Evolutionary conservation across 2,888 invertebrate genomes (phyloP).

Genomic region (Philhelius pedissequus): DNA sequence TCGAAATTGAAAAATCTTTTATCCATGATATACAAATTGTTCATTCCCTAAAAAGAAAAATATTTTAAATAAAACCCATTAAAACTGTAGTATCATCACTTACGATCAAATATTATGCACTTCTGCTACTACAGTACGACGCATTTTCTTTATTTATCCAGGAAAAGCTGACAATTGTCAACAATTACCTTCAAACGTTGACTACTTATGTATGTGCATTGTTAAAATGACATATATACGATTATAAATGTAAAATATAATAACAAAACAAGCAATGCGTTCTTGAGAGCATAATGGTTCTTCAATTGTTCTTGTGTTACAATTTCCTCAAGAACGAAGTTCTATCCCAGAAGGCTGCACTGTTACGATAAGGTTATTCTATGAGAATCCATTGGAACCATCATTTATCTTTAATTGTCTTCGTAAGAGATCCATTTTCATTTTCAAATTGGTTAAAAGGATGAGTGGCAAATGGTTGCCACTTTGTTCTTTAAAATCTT

Average conservation of each 20-base stretch:
- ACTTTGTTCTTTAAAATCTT: neutral
- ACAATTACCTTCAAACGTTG: conserved; percentile 44
- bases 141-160: conserved; percentile 1
- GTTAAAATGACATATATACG: neutral
- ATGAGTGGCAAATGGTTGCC: neutral
- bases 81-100: neutral
- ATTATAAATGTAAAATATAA: neutral
- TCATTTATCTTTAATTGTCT: conserved; percentile 56
- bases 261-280: neutral
- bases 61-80: neutral
- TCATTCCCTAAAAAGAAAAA: neutral
- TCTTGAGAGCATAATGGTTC: conserved; percentile 8
- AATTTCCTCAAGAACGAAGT: conserved; percentile 29
- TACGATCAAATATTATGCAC: neutral
- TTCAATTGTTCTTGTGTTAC: conserved; percentile 37
- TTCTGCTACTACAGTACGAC: neutral
- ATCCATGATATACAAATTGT: too few species aligned
- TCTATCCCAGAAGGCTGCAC: neutral
- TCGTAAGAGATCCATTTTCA: conserved; percentile 27
- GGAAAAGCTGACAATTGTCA: conserved; percentile 31
- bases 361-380: neutral
- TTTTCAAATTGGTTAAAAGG: neutral
- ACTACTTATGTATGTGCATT: too few species aligned
- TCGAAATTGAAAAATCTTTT: neutral
- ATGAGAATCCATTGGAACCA: conserved; percentile 53